Base-by-base conservation (phyloP, 1,140 invertebrate genomes). In the Eciton burchellii region DNA sequence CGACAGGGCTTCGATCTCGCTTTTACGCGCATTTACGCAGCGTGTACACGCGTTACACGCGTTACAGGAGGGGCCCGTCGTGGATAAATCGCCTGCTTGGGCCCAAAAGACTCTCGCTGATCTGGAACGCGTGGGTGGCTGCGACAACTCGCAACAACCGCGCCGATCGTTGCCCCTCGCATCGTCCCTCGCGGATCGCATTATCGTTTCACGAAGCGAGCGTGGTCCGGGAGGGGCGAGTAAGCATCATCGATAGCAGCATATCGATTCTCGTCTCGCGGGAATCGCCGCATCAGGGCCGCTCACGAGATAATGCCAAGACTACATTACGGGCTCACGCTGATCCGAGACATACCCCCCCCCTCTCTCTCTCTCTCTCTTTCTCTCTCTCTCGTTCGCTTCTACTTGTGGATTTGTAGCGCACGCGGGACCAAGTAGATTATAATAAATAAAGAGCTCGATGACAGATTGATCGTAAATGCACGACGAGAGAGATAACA, bases 21-120 rank as follows among this genome's bases (percentile, higher is more conserved):
- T 68, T 35, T 66, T 43, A 66, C 16, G 49, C 26, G 19, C 65
- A 72, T 6, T 16, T 24, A 35, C 16, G 41, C 60, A 4, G 49
- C 49, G 11, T 49, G 68, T 4, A 19, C 24, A 35, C 41, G 24
- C n/a, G 14, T 56, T 66, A 45, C 71, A 59, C 65, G 45, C 35
- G 21, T 79, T 62, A 82, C 70, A 60, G n/a, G n/a, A n/a, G n/a
- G n/a, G n/a, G n/a, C n/a, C n/a, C 26, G 56, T 19, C 71, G 81
- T 72, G 63, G 71, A 86, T 86, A 84, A 87, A 87, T 87, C 62
- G 73, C 59, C 21, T 71, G 73, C 47, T 72, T 54, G 72, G 43
- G 35, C 29, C 65, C 66, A 52, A 72, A 57, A 65, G 56, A 68
- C 19, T 59, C 41, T 43, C 62, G 56, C 26, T 56, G 74, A 71